Base-by-base conservation (phyloP, 2,113 vertebrate genomes). In the Ornithorhynchus anatinus region DNA sequence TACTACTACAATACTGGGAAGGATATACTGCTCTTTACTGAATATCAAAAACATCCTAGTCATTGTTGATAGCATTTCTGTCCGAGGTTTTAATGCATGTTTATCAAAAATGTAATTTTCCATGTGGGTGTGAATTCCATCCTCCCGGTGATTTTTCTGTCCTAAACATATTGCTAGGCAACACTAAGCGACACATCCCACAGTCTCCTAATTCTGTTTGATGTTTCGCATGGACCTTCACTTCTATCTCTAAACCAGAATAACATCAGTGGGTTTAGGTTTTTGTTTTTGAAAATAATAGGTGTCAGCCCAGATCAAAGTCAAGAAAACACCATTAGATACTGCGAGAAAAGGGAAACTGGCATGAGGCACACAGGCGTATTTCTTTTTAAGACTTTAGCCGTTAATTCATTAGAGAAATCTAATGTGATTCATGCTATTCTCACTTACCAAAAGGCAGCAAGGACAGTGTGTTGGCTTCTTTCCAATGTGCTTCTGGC, bases 261-360 rank as follows among this genome's bases (percentile, higher is more conserved):
- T 52, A 54, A 64, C 22, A 48, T n/a, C 68, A 70, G 65, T 77
- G 75, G 65, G 63, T 13, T 44, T n/a, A 10, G 65, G 31, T 53
- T 45, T 50, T 27, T n/a, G 38, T 22, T 72, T 79, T 76, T 90
- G 81, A 76, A 84, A 86, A 79, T 40, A 1, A 59, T 47, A 62
- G 37, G 38, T 76, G 44, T 72, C 72, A 73, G 33, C 5, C 29
- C 5, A 56, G 44, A 22, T 16, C 0, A 36, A 78, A 82, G 78
- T 60, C 79, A 76, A 67, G 0, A 50, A 20, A 35, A 61, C 66
- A 7, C 42, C 3, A 45, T 40, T 69, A 62, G 76, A 38, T 69
- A 69, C 59, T 65, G 63, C 76, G 54, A 81, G 74, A 74, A 81
- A 77, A 25, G 68, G 75, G 71, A 68, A 72, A 56, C 60, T 75